A percentile compares a stretch with the other conserved stretches of the same genome.
These are phyloP conservation scores for Apostichopus leukothele DNA, from an alignment of 53 echinoderm and acorn worm species.

Conservation along the genomic window DNA sequence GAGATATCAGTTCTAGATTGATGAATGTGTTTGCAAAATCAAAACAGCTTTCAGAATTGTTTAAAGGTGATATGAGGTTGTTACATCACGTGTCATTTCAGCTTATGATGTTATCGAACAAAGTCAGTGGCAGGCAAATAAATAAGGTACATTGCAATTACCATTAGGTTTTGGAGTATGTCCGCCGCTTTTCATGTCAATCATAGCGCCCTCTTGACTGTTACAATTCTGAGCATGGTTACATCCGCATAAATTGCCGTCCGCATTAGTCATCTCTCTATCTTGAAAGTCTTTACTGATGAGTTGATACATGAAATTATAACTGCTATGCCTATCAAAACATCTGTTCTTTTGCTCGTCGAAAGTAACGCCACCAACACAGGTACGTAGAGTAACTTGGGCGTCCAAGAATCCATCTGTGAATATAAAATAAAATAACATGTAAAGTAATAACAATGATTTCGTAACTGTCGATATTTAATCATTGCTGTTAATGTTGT, in stretches of 20 bases:
- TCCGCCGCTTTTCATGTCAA: neutral
- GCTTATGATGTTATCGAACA: no score
- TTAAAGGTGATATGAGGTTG: no score
- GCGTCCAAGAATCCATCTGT: slow-evolving; percentile 6
- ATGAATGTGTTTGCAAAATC: no score
- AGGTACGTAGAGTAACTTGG: neutral
- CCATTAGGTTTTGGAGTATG: neutral
- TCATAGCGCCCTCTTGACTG: neutral
- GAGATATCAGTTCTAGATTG: no score
- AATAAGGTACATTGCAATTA: neutral
- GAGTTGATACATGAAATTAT: neutral
- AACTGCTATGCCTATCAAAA: neutral
- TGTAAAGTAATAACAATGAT: neutral
- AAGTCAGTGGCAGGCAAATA: no score
- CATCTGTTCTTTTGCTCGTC: neutral
- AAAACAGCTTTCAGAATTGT: no score
- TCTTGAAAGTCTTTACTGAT: neutral
- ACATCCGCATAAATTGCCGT: neutral
- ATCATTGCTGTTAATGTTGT: no score
- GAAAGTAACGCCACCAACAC: neutral
- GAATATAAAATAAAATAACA: neutral
- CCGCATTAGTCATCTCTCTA: neutral
- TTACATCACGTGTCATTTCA: no score
- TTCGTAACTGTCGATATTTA: no score
- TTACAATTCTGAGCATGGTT: neutral